Percentiles rank a stretch among this genome's conserved stretches.
phyloP scores from a whole-genome alignment of 2,888 invertebrate genomes.

The Deilephila porcellus region DNA sequence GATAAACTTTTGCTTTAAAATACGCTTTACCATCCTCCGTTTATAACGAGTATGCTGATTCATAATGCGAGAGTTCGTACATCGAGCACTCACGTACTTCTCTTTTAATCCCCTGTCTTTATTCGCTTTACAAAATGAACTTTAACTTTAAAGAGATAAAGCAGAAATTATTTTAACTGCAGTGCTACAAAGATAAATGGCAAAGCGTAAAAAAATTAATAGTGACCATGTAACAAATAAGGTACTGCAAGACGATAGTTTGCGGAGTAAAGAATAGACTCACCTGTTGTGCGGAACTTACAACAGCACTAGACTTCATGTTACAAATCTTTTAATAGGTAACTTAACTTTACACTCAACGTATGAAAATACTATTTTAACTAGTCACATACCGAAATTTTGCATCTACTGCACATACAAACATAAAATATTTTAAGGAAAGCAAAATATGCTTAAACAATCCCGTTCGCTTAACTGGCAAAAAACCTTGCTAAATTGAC shows the following conservation, averaged over 20 bases:
- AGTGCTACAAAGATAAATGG: background rate
- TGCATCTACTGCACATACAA: no score
- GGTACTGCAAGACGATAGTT: conserved; percentile 45
- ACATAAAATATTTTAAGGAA: no score
- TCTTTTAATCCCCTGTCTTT: conserved; percentile 31
- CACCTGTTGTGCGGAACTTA: conserved; percentile 48
- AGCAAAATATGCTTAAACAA: no score
- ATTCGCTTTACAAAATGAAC: background rate
- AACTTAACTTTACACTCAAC: background rate
- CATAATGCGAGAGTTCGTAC: background rate
- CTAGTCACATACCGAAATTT: background rate
- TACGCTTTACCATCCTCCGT: background rate
- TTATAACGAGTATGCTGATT: conserved; percentile 5
- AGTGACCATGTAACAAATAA: conserved; percentile 48
- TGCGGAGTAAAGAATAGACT: conserved; percentile 45
- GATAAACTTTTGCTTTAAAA: background rate
- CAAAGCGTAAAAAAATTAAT: conserved; percentile 49
- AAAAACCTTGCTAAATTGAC: no score
- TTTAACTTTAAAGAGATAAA: background rate
- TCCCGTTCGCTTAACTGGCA: no score
- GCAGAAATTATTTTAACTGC: conserved; percentile 1
- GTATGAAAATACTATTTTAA: background rate
- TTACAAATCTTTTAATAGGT: conserved; percentile 1
- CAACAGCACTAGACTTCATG: conserved; percentile 35
- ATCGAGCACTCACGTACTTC: conserved; percentile 2